Evolutionary conservation across 2,113 vertebrate genomes (phyloP).

Genomic region (Hystrix cristata): DNA sequence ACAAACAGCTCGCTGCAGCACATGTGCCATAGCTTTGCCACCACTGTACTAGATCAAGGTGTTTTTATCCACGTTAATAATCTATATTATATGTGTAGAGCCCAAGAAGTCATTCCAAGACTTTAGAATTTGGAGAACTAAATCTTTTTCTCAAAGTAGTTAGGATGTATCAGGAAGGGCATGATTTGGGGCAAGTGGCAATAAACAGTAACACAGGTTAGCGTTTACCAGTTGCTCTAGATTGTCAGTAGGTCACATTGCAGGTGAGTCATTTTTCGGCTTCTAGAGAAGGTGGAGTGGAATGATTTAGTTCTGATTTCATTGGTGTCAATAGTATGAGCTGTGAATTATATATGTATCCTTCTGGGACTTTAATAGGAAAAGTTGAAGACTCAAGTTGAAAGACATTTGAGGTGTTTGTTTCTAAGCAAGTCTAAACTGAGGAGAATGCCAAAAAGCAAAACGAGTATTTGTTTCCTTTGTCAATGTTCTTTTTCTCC

Average conservation of each 20-base stretch:
- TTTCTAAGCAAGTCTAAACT: constrained; percentile 60
- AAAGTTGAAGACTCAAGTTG: constrained; percentile 13
- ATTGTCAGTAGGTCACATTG: not conserved
- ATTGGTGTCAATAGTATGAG: constrained; percentile 22
- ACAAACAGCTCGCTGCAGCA: not conserved
- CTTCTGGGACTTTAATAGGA: constrained; percentile 46
- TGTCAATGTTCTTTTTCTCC: constrained; percentile 22
- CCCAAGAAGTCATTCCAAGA: constrained; percentile 33
- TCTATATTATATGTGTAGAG: constrained; percentile 1
- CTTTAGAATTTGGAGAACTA: constrained; percentile 56
- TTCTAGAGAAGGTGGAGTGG: not conserved
- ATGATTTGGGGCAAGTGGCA: constrained; percentile 17
- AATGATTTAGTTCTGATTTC: constrained; percentile 50
- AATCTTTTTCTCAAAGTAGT: not conserved
- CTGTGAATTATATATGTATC: not conserved
- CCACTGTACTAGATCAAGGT: not conserved
- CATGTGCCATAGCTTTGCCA: not conserved
- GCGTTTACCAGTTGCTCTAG: constrained; percentile 6
- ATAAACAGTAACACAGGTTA: not conserved
- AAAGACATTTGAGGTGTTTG: constrained; percentile 47
- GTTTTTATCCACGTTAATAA: constrained; percentile 40
- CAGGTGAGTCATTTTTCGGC: constrained; percentile 59
- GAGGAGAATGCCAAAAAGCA: constrained; percentile 11
- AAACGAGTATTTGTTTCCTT: constrained; percentile 40
- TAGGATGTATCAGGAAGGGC: constrained; percentile 17